Evolutionary conservation across 2,888 invertebrate genomes (phyloP).

Genomic region (Luperina nickerlii): DNA sequence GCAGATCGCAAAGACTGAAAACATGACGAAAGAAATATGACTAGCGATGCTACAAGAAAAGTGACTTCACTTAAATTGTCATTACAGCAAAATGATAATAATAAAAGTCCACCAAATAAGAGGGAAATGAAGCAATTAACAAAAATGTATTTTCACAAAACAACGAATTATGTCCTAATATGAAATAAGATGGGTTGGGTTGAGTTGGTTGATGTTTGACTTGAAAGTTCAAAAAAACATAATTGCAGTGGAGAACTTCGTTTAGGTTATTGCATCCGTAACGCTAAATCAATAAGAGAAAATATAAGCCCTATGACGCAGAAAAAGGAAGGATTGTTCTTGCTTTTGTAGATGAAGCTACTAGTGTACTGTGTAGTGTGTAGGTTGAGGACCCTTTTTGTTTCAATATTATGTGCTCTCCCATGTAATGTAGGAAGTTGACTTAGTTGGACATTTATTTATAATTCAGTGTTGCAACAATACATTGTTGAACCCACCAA

Average conservation of each 20-base stretch:
- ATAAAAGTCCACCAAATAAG: background rate
- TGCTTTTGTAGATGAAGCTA: constrained; percentile 21
- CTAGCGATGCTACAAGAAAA: background rate
- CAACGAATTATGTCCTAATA: background rate
- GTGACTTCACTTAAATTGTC: background rate
- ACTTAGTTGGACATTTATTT: background rate
- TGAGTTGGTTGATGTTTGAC: background rate
- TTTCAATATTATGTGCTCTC: constrained; percentile 12
- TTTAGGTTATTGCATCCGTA: background rate
- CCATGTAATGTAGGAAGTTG: background rate
- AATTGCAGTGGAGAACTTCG: background rate
- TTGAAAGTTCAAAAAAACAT: background rate
- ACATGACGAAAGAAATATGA: background rate
- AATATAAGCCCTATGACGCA: background rate
- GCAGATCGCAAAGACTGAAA: background rate
- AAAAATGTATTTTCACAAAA: background rate
- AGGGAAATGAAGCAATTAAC: background rate
- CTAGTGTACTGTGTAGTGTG: background rate
- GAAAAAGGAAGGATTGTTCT: background rate
- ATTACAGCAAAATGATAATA: background rate
- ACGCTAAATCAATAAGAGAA: constrained; percentile 14
- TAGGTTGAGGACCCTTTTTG: background rate
- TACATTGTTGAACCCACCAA: background rate
- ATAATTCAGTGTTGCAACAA: background rate
- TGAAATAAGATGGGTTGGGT: background rate